These are phyloP conservation scores for Eleutherodactylus coqui DNA, from an alignment of 2,797 vertebrate species.

Conservation along the genomic window DNA sequence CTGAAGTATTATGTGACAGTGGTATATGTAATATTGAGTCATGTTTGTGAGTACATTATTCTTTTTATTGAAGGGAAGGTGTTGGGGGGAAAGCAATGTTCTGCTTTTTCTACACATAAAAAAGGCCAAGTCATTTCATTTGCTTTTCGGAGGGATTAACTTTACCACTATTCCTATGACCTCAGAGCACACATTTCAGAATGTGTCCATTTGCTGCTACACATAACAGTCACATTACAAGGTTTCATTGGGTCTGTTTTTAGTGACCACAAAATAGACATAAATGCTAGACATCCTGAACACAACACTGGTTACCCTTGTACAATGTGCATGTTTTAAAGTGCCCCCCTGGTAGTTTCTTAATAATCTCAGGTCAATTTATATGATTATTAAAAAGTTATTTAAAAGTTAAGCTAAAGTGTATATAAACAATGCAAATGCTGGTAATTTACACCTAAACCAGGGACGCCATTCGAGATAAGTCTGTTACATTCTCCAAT, in stretches of 20 bases:
- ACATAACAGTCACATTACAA: slow-evolving; percentile 38
- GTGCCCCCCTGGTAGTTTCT: slow-evolving; percentile 34
- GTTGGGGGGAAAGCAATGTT: slow-evolving; percentile 18
- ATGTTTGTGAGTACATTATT: background rate
- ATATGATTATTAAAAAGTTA: slow-evolving; percentile 58
- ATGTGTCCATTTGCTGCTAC: background rate
- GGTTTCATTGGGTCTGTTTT: slow-evolving; percentile 45
- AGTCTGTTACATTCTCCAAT: slow-evolving; percentile 75
- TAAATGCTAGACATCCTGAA: slow-evolving; percentile 24
- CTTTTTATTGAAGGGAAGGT: slow-evolving; percentile 31
- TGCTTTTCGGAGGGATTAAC: slow-evolving; percentile 45
- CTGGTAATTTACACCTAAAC: slow-evolving; percentile 68
- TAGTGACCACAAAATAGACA: slow-evolving; percentile 19
- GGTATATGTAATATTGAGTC: background rate
- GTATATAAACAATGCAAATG: slow-evolving; percentile 67
- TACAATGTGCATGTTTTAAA: background rate
- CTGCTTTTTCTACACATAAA: slow-evolving; percentile 26
- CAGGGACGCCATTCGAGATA: slow-evolving; percentile 71
- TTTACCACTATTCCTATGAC: slow-evolving; percentile 40
- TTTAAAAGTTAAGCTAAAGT: slow-evolving; percentile 71
- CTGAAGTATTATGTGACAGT: background rate
- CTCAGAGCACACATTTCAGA: slow-evolving; percentile 14
- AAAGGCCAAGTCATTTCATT: slow-evolving; percentile 40
- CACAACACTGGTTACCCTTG: background rate
- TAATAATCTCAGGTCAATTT: slow-evolving; percentile 40